phyloP scores from a whole-genome alignment of 1,140 invertebrate genomes.

The Hyles vespertilio region DNA sequence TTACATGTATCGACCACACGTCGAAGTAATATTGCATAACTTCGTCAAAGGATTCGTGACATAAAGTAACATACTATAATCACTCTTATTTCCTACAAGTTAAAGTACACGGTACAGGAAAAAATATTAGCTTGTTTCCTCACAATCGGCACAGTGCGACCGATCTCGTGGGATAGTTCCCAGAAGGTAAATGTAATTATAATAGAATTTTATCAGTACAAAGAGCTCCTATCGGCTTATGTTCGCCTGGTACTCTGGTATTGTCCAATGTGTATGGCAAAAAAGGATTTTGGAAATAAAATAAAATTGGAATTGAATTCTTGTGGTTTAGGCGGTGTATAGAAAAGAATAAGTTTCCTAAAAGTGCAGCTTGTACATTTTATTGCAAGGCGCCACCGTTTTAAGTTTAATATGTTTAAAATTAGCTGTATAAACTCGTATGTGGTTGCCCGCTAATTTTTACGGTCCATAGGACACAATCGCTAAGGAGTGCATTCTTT shows the following conservation, averaged over 20 bases:
- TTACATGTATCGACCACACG: too few species aligned
- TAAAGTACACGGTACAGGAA: slow-evolving; percentile 1
- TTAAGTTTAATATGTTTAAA: too few species aligned
- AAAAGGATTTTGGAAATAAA: neutral
- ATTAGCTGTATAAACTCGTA: too few species aligned
- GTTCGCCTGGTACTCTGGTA: slow-evolving; percentile 34
- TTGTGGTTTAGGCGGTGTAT: too few species aligned
- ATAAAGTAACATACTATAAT: slow-evolving; percentile 4
- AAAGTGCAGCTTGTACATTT: too few species aligned
- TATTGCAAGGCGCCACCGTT: too few species aligned
- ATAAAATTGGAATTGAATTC: too few species aligned
- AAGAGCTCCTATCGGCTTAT: slow-evolving; percentile 34
- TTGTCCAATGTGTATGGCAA: slow-evolving; percentile 1
- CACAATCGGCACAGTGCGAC: slow-evolving; percentile 22
- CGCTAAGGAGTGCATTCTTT: too few species aligned
- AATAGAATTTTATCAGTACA: slow-evolving; percentile 17
- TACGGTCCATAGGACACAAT: too few species aligned
- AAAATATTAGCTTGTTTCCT: slow-evolving; percentile 12
- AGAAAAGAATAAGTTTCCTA: too few species aligned
- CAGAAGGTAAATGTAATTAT: slow-evolving; percentile 34
- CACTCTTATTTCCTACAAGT: neutral
- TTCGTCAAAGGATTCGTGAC: slow-evolving; percentile 1
- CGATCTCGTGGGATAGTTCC: slow-evolving; percentile 48
- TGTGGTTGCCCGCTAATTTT: too few species aligned
- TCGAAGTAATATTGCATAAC: too few species aligned